phyloP scores from a whole-genome alignment of 2,888 invertebrate species.

The Andrena flavipes region DNA sequence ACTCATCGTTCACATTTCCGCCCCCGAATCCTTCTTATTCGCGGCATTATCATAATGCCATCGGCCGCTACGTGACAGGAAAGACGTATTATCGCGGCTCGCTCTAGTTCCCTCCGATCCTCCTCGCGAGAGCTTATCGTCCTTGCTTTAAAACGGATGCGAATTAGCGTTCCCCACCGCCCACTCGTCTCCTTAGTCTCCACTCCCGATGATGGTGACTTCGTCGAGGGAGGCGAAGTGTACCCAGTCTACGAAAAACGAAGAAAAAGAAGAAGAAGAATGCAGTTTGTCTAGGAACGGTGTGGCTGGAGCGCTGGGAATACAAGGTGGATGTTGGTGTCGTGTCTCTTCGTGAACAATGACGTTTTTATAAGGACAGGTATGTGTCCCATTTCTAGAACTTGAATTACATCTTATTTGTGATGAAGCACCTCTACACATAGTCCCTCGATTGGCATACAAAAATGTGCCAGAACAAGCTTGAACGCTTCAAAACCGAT shows the following conservation, averaged over 20 bases:
- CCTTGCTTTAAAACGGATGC: conserved; percentile 67
- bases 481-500: too few species aligned
- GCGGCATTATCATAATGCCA: conserved; percentile 82
- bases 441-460: too few species aligned
- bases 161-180: conserved; percentile 64
- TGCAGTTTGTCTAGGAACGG: background rate
- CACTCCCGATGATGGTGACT: background rate
- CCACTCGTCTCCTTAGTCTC: background rate
- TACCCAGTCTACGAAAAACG: background rate
- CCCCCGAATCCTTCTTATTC: conserved; percentile 80
- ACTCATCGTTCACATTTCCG: conserved; percentile 79
- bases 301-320: background rate
- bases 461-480: too few species aligned
- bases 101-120: conserved; percentile 72
- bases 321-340: background rate
- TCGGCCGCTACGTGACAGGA: conserved; percentile 82
- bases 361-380: background rate
- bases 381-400: background rate
- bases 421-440: too few species aligned
- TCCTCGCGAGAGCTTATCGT: conserved; percentile 67
- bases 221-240: background rate
- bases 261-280: background rate
- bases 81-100: conserved; percentile 80
- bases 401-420: background rate
- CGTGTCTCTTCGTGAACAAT: background rate